Conservation (phyloP, 1,140 invertebrate genomes). For the Drosophila sucinea region DNA sequence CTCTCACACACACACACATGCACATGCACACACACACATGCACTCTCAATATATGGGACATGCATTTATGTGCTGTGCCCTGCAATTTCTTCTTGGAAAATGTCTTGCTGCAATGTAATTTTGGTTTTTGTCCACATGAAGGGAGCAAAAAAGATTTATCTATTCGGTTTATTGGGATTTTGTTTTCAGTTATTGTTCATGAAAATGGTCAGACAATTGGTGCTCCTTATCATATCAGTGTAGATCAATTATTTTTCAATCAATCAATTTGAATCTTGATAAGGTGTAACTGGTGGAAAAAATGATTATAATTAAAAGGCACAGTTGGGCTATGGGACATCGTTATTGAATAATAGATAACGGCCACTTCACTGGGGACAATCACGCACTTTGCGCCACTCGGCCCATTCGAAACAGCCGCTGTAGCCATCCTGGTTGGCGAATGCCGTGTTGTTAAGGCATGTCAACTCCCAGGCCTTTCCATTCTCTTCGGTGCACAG, state of each 20-base stretch:
- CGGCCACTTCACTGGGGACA: conserved; percentile 26
- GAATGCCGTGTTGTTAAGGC: conserved; percentile 45
- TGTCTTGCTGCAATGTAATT: conserved; percentile 40
- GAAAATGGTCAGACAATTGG: conserved; percentile 8
- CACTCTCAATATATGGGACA: conserved; percentile 24
- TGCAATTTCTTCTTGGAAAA: conserved; percentile 52
- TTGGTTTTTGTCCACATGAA: conserved; percentile 17
- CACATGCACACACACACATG: conserved; percentile 9
- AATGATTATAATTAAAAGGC: conserved; percentile 55
- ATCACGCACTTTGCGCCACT: conserved; percentile 48
- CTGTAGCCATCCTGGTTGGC: conserved; percentile 47
- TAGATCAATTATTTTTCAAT: conserved; percentile 70
- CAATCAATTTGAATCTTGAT: conserved; percentile 69
- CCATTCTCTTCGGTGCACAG: conserved; percentile 44
- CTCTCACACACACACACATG: conserved; percentile 5
- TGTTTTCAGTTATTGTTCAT: conserved; percentile 13
- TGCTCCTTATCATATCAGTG: conserved; percentile 54
- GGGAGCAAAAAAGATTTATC: conserved; percentile 39
- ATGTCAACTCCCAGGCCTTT: conserved; percentile 34
- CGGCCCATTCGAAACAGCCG: conserved; percentile 55
- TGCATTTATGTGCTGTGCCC: conserved; percentile 30
- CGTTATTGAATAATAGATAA: conserved; percentile 10
- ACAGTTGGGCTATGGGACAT: not conserved
- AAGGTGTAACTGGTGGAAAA: conserved; percentile 31
- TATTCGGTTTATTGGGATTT: conserved; percentile 18